These are phyloP conservation scores for Thymallus thymallus DNA, from an alignment of 2,113 vertebrate species.

Conservation along the genomic window DNA sequence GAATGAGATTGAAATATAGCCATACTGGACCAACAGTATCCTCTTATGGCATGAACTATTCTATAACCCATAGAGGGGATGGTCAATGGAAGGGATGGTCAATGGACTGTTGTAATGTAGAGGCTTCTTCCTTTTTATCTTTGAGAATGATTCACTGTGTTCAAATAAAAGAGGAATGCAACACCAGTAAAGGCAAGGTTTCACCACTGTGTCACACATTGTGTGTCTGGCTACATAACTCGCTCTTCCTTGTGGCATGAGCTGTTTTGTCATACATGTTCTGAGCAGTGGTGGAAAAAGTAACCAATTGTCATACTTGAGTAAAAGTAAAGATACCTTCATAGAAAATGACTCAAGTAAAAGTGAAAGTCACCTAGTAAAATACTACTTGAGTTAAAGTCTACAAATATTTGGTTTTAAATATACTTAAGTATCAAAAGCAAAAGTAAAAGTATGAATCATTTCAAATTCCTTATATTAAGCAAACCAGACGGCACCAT, in stretches of 20 bases:
- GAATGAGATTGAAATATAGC: background rate
- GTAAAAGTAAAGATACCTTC: no score
- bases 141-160: slow-evolving; percentile 47
- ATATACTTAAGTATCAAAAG: no score
- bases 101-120: background rate
- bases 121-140: slow-evolving; percentile 28
- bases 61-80: background rate
- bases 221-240: slow-evolving; percentile 24
- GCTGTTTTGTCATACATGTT: background rate
- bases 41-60: background rate
- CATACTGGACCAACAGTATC: background rate
- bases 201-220: background rate
- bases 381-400: no score
- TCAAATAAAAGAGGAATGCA: slow-evolving; percentile 37
- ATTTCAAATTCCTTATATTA: no score
- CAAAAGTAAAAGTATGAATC: no score
- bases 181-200: slow-evolving; percentile 7
- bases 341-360: no score
- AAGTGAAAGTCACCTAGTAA: no score
- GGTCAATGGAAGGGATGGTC: background rate
- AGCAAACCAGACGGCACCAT: no score
- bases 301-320: no score
- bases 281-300: no score
- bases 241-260: slow-evolving; percentile 7
- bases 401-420: no score